Base-by-base conservation (phyloP, 1,140 invertebrate genomes). In the Pogonomyrmex californicus region DNA sequence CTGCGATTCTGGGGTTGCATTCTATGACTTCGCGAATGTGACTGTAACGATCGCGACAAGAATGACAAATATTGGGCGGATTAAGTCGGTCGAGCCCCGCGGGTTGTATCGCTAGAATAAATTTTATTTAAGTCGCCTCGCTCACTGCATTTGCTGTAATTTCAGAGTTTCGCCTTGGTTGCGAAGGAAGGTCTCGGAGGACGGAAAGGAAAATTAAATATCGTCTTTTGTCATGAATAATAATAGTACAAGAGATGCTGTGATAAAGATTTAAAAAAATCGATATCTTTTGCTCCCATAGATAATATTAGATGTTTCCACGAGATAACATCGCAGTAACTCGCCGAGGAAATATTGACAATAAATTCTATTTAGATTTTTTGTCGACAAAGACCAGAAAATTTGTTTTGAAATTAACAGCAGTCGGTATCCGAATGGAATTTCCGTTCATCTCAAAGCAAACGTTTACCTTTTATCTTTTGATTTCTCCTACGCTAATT, bases 11-110 rank as follows among this genome's bases (percentile, higher is more conserved):
- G 12, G 12, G 5, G n/a, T 3, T 30, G 9, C 14, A 41, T 38
- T 44, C 73, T 51, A 44, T 17, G 47, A 23, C 33, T 58, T 63
- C 14, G 38, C 14, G 7, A 14, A 23, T 23, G n/a, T 33, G 44
- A 66, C 38, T 51, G 41, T 33, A 79, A 70, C 49, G 49, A 79
- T 56, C 47, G 36, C 33, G 75, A 47, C 58, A 17, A 17, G 36
- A 54, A 66, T 44, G 49, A 81, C 36, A 56, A 65, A 81, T 81
- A 81, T 81, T 81, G 23, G 36, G 17, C 65, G 63, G 38, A 70
- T 70, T 81, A 70, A 81, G 14, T 23, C 44, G 10, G 30, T 68
- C 33, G 36, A 7, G 12, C 33, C 30, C n/a, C 49, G 49, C 1
- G 63, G n/a, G 41, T 12, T 44, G 60, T 65, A 51, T 30, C 33